A percentile compares a stretch with the other conserved stretches of the same genome.
Conservation (phyloP, 2,888 invertebrate species). For the Carpatolechia fugitivella region DNA sequence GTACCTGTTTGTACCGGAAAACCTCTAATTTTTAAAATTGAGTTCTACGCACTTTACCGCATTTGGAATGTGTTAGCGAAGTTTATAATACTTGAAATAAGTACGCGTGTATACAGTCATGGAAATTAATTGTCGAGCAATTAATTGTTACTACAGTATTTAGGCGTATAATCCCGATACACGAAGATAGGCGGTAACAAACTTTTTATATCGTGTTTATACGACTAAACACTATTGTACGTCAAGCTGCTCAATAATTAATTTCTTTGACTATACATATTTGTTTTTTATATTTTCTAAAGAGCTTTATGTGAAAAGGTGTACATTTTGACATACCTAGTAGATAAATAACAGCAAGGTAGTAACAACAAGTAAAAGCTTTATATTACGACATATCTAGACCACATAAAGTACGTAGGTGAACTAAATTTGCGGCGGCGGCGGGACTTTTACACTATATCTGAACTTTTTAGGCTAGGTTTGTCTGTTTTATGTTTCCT, state of each 20-base stretch:
- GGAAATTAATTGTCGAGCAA: neutral
- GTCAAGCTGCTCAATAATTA: too few relatives aligned
- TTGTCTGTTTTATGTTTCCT: too few relatives aligned
- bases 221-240: too few relatives aligned
- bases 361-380: conserved; percentile 14
- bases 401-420: too few relatives aligned
- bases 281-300: too few relatives aligned
- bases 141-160: too few relatives aligned
- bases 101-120: neutral
- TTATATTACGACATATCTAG: conserved; percentile 21
- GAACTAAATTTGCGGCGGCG: too few relatives aligned
- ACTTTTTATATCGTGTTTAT: neutral
- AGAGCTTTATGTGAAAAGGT: neutral
- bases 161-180: neutral
- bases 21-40: too few relatives aligned
- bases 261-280: too few relatives aligned
- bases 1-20: neutral
- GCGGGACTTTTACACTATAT: too few relatives aligned
- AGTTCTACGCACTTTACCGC: neutral
- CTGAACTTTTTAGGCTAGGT: too few relatives aligned
- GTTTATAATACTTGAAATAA: neutral
- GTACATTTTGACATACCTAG: neutral
- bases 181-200: too few relatives aligned
- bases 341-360: neutral
- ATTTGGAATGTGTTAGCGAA: conserved; percentile 1